phyloP scores from a whole-genome alignment of 2,888 invertebrate species.

The Acanthosepion lycidas region DNA sequence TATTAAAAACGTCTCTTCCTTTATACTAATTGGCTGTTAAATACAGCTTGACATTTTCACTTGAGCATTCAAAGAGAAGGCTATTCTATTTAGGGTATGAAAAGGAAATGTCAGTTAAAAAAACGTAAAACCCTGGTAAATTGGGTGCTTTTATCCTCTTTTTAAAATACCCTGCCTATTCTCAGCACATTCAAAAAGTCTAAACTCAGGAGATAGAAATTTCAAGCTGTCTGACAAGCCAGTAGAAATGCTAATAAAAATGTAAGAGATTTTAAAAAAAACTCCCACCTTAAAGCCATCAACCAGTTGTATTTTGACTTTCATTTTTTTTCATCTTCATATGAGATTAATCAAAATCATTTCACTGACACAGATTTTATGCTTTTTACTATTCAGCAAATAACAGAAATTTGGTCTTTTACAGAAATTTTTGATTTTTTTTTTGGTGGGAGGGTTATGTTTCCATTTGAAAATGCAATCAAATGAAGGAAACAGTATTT shows the following conservation, averaged over 20 bases:
- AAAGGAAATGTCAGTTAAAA: not conserved
- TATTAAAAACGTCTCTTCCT: not conserved
- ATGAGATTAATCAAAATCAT: not conserved
- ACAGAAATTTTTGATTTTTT: not conserved
- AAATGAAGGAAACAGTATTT: not conserved
- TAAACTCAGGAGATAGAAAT: not conserved
- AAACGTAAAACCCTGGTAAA: not conserved
- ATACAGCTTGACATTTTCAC: not conserved
- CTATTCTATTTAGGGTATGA: not conserved
- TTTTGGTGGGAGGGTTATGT: not conserved
- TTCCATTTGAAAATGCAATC: not conserved
- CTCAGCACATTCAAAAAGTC: not conserved
- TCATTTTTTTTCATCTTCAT: not conserved
- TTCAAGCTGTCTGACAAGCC: not conserved
- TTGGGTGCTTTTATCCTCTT: not conserved
- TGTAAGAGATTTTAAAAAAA: not conserved
- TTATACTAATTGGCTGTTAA: not conserved
- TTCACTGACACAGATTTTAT: not conserved
- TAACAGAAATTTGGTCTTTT: not conserved
- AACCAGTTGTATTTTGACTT: not conserved
- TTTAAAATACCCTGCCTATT: not conserved
- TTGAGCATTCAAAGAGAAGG: not conserved
- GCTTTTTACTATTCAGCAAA: too few relatives aligned
- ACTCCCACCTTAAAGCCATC: not conserved
- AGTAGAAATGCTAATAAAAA: not conserved